Base-by-base conservation (phyloP, 30 jellyfish, hydroid and myxozoan species). In the Sanderia malayensis region DNA sequence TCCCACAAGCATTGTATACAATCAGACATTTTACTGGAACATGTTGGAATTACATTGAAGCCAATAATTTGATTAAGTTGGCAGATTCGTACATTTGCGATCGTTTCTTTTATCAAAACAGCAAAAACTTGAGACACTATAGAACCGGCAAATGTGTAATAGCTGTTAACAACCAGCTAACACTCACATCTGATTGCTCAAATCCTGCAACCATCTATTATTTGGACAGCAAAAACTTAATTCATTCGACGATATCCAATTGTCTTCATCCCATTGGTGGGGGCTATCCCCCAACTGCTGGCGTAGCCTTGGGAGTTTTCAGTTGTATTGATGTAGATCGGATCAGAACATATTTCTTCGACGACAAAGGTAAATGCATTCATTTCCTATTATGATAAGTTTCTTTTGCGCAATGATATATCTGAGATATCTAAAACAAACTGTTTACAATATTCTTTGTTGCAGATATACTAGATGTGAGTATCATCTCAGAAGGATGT, bases 121-220 rank as follows among this genome's bases (percentile, higher is more conserved):
- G 30, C 81, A 28, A 55, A 9, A 52, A 21, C 22, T 44, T 78
- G 53, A 31, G 64, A 37, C 81, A 78, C 30, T 68, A 62, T 47
- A 68, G 32, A 10, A 64, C 81, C 1, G 69, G 76, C 24, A 65
- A 66, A 18, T 78, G 89, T 33, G 82, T 78, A 4, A 22, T 8
- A 22, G 31, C 22, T 17, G 37, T 32, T 6, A 24, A 47, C 25
- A 19, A 23, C 13, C 34, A 11, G 2, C 32, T 78, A 26, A 49
- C 10, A 20, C 69, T 78, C 34, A 78, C 82, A 1, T 46, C 58
- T 0, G 61, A 78, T 61, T 78, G 89, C 67, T 15, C 47, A 29
- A 62, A 76, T 19, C 79, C 73, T 17, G 45, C 21, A 31, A 45
- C 75, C 7, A 47, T 78, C 1, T 64, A 25, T 44, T 29, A 45